Percentiles rank a stretch among this genome's conserved stretches.
phyloP scores from a whole-genome alignment of 2,797 vertebrate genomes.

The Petrocephalus schoutedeni region DNA sequence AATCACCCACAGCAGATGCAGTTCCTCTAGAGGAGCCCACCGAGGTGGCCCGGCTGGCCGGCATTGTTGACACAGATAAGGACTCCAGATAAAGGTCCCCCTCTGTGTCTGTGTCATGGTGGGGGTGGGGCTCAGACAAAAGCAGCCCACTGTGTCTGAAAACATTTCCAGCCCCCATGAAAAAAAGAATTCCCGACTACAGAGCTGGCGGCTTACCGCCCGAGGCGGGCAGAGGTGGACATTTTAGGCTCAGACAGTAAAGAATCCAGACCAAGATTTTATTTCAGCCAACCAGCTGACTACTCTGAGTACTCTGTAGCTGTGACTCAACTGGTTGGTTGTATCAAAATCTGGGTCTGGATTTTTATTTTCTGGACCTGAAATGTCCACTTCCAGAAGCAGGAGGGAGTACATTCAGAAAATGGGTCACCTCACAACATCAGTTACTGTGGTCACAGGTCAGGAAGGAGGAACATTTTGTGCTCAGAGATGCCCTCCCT shows the following conservation, averaged over 20 bases:
- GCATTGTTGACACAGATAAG: slow-evolving; percentile 19
- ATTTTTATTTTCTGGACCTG: not conserved
- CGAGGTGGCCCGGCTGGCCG: not conserved
- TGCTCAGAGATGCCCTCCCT: not conserved
- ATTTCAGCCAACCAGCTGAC: not conserved
- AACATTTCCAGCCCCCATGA: slow-evolving; percentile 2
- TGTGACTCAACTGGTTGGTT: not conserved
- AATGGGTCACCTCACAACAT: not conserved
- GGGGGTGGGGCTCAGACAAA: slow-evolving; percentile 1
- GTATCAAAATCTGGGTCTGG: not conserved
- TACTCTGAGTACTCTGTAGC: not conserved
- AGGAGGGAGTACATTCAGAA: not conserved
- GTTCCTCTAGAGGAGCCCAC: not conserved
- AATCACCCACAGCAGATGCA: not conserved
- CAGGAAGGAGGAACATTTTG: not conserved
- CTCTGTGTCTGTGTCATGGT: not conserved
- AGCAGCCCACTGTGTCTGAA: not conserved
- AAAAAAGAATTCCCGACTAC: not conserved
- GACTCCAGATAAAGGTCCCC: not conserved
- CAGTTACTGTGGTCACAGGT: not conserved
- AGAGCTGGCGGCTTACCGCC: not conserved
- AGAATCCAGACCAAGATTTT: not conserved
- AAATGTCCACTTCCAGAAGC: not conserved
- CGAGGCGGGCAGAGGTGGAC: not conserved
- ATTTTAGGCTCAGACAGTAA: not conserved